Percentiles rank a stretch among this genome's conserved stretches.
phyloP scores from a whole-genome alignment of 2,888 invertebrate genomes.

The Ellobium chinense region DNA sequence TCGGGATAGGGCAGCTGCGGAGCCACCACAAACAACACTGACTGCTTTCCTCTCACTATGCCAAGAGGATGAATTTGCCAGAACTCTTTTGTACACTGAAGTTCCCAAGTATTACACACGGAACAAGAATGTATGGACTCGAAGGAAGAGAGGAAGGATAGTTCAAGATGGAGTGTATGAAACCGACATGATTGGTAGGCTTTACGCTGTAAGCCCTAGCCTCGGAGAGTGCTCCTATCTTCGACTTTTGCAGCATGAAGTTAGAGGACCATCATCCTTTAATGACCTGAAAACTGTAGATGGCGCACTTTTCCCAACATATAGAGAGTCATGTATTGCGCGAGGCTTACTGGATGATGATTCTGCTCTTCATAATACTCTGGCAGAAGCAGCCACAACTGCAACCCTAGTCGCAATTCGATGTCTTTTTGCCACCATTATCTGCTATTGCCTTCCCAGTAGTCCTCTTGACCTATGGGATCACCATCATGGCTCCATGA shows the following conservation, averaged over 20 bases:
- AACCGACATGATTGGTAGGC: background rate
- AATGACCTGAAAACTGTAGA: background rate
- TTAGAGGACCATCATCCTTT: background rate
- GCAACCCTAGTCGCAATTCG: too few species aligned
- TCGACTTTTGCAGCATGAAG: background rate
- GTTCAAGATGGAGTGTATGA: background rate
- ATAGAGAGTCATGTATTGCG: constrained; percentile 7
- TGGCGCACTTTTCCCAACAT: background rate
- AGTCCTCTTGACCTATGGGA: background rate
- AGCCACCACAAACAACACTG: too few species aligned
- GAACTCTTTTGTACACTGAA: background rate
- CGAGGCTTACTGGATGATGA: constrained; percentile 12
- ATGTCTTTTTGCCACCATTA: too few species aligned
- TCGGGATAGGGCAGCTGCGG: too few species aligned
- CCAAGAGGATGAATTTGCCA: background rate
- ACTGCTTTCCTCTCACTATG: background rate
- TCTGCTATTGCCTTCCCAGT: too few species aligned
- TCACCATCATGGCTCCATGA: background rate
- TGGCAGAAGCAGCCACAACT: too few species aligned
- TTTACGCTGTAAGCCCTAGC: background rate
- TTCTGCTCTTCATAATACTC: too few species aligned
- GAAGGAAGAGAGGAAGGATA: background rate
- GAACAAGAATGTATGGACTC: background rate
- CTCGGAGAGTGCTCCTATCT: background rate
- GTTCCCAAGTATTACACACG: background rate